Conservation (phyloP, 2,888 invertebrate species). For the Dolomedes plantarius region DNA sequence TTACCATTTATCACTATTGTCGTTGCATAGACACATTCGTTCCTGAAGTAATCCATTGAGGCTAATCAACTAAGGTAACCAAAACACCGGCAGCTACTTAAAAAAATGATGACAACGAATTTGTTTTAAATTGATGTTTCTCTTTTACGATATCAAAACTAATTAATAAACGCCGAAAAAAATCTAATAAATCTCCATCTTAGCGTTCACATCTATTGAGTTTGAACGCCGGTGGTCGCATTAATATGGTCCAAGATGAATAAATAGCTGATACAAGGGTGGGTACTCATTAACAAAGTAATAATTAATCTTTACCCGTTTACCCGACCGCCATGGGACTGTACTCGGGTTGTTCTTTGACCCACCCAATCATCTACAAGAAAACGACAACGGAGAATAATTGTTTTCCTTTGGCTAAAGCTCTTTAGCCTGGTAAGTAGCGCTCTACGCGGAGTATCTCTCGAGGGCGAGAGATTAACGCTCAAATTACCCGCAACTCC, state of each 20-base stretch:
- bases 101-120: conserved; percentile 67
- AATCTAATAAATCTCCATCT: conserved; percentile 63
- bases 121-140: conserved; percentile 66
- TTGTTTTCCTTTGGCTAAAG: not conserved
- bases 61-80: not conserved
- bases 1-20: too few relatives aligned
- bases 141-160: conserved; percentile 58
- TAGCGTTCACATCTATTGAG: conserved; percentile 60
- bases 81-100: conserved; percentile 20
- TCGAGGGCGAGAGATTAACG: not conserved
- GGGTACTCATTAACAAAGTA: conserved; percentile 69
- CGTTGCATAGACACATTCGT: too few relatives aligned
- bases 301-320: conserved; percentile 68
- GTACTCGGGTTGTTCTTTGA: conserved; percentile 28
- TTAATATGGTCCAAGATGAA: conserved; percentile 61
- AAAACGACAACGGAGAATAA: conserved; percentile 30
- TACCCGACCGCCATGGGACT: conserved; percentile 53
- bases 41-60: too few relatives aligned
- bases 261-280: conserved; percentile 69
- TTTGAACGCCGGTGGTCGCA: conserved; percentile 70
- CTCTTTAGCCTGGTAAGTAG: not conserved
- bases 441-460: not conserved
- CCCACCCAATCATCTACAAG: conserved; percentile 30
- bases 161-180: conserved; percentile 64
- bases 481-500: too few relatives aligned